Percentiles rank a stretch among this genome's conserved stretches.
These are phyloP conservation scores for Papilio machaon DNA, from an alignment of 1,140 invertebrate genomes.

Conservation along the genomic window DNA sequence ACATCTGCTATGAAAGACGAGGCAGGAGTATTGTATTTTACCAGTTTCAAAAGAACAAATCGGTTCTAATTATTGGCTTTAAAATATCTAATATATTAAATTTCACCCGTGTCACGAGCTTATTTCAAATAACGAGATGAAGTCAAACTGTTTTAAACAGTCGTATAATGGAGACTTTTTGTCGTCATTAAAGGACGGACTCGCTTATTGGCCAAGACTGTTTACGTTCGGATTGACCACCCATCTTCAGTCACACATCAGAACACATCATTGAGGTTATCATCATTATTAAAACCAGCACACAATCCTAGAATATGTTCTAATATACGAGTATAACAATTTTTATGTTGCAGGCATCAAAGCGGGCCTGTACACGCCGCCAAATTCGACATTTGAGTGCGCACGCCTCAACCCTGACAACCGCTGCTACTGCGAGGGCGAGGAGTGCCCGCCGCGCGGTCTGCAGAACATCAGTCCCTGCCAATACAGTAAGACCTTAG, in stretches of 20 bases:
- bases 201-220: too few relatives aligned
- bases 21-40: too few relatives aligned
- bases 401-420: conserved; percentile 87
- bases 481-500: conserved; percentile 86
- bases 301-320: too few relatives aligned
- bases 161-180: too few relatives aligned
- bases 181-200: too few relatives aligned
- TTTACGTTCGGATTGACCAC: background rate
- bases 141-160: too few relatives aligned
- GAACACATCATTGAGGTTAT: background rate
- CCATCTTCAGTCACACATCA: background rate
- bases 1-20: too few relatives aligned
- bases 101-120: too few relatives aligned
- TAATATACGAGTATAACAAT: background rate
- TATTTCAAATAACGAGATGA: too few relatives aligned
- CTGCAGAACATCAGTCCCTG: conserved; percentile 93
- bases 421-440: conserved; percentile 89
- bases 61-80: too few relatives aligned
- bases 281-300: background rate
- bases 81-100: too few relatives aligned
- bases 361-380: conserved; percentile 88
- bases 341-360: conserved; percentile 81
- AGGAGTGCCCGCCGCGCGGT: conserved; percentile 87
- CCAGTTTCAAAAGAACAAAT: too few relatives aligned
- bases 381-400: conserved; percentile 87